phyloP scores from a whole-genome alignment of 2,888 invertebrate genomes.

The Ischnura elegans region DNA sequence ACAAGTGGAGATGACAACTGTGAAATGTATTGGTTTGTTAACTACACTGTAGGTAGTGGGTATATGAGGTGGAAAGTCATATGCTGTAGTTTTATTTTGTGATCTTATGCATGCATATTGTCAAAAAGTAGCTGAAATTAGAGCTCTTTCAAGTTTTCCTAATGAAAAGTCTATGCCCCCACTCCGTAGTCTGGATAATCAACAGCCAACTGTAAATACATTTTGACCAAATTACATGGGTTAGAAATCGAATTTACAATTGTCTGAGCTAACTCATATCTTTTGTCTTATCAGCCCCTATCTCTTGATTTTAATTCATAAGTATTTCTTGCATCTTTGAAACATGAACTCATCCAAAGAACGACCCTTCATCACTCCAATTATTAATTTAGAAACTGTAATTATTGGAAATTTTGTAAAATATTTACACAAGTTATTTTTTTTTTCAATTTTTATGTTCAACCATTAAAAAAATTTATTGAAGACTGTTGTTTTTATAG shows the following conservation, averaged over 20 bases:
- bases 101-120: slow-evolving; percentile 10
- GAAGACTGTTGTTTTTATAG: not conserved
- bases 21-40: slow-evolving; percentile 17
- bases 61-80: not conserved
- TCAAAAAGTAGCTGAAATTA: not conserved
- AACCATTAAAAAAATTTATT: not conserved
- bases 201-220: slow-evolving; percentile 30
- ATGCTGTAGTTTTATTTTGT: not conserved
- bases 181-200: slow-evolving; percentile 16
- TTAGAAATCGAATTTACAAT: not conserved
- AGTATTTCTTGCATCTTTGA: not conserved
- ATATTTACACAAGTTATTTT: not conserved
- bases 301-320: not conserved
- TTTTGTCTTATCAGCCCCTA: not conserved
- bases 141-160: not conserved
- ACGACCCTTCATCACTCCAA: not conserved
- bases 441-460: not conserved
- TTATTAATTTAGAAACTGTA: not conserved
- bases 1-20: not conserved
- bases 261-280: not conserved
- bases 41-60: not conserved
- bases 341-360: not conserved
- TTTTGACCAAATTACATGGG: not conserved
- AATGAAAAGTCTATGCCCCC: slow-evolving; percentile 32
- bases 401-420: not conserved